Base-by-base conservation (phyloP, 2,888 invertebrate genomes). In the Napeogenes inachia region DNA sequence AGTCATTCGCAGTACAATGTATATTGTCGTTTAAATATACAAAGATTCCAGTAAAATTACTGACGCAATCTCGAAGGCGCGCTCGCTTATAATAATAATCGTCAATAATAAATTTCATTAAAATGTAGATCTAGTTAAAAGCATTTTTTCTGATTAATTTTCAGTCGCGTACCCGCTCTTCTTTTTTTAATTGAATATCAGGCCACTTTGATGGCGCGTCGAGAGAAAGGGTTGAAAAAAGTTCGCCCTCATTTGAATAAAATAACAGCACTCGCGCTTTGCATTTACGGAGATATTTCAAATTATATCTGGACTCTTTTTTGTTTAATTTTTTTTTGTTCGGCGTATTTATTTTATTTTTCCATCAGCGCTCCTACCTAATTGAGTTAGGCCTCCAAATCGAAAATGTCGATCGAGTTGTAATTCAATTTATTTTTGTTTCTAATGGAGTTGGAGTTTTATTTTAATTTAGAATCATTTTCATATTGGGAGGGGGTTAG, bases 71-170 rank as follows among this genome's bases (percentile, higher is more conserved):
- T 77, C 75, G 63, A 79, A 85, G 78, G 76, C 78, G 79, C 79
- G 76, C 75, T 80, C 82, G 83, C 85, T 86, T 85, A 84, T 84
- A 72, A 83, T 87, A 87, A 90, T 87, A 82, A 84, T 87, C 84
- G 88, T 89, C 89, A 89, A 89, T 90, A 90, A 90, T 90, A 89
- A 71, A 90, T 90, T 90, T 89, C 89, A 89, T 90, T 88, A 89
- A 90, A 89, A 90, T 90, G 90, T 90, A 90, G 89, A 90, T 90
- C 87, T 89, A 89, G 90, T 89, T 90, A 89, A 90, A 90, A 90
- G 89, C 90, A 89, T 90, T 90, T 90, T 90, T 90, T 89, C 88
- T 89, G 89, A 89, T 89, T 89, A 89, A 90, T 89, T 90, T 90
- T 86, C 89, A 89, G 89, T 89, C 89, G 87, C 87, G 87, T 78